Evolutionary conservation across 2,113 vertebrate genomes (phyloP), one percentile per base, ranked within the genome.

Genomic region (Trichomycterus rosablanca): DNA sequence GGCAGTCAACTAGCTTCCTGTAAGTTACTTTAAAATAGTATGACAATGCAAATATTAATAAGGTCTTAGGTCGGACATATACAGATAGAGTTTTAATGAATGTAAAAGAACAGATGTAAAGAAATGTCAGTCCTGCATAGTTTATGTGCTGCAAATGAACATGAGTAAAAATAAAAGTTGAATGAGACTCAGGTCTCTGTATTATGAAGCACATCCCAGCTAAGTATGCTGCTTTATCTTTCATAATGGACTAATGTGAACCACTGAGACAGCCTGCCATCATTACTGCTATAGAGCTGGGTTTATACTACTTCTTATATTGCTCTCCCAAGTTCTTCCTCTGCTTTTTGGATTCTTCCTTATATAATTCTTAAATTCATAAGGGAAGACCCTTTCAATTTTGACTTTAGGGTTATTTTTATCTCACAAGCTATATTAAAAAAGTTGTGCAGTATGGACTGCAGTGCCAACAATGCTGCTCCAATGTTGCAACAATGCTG

Each of bases 151-250:
- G 59, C 67, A 75, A 59, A 83, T 83, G 73, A 81, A 80, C 72
- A 83, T 80, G 82, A 80, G 49, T 42, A 68, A 11, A 22, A 43
- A 64, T 83, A 60, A 84, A 83, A 80, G 76, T 73, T 83, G 79
- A 67, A 85, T 81, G 83, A 82, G 67, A 23, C 42, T 8, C 11
- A n/a, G n/a, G 71, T 77, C 45, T 22, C 55, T 71, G 70, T 56
- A 74, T 75, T 48, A 53, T 23, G 30, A 53, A 40, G 53, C 48
- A 73, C 11, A 63, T 77, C 79, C 78, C 75, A 80, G 80, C 67
- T 26, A 66, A 73, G 68, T 65, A 46, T 66, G 68, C 59, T 63
- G 20, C 63, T 74, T 67, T 45, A 70, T 74, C 59, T 74, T 70
- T 74, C 48, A 67, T 50, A 55, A 14, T 53, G 67, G 59, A 58